Conservation (phyloP, 2,113 vertebrate genomes). For the Arizona elegans region DNA sequence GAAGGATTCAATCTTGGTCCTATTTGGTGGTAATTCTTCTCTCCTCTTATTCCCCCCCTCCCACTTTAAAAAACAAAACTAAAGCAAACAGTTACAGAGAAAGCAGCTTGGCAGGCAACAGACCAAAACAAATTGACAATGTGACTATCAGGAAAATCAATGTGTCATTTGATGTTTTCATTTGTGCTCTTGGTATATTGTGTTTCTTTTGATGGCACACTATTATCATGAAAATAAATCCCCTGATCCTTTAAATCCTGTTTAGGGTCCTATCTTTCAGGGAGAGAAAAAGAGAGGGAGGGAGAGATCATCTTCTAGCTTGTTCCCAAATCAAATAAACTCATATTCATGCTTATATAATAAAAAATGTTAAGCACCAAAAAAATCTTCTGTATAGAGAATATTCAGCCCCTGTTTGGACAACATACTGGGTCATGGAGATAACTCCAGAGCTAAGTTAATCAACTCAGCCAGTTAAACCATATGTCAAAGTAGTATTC, state of each 20-base stretch:
- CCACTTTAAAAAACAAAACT: slow-evolving; percentile 21
- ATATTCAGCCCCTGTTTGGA: background rate
- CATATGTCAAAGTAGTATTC: background rate
- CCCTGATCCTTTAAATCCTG: slow-evolving; percentile 5
- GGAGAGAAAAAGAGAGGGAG: background rate
- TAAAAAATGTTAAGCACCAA: background rate
- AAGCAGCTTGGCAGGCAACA: slow-evolving; percentile 53
- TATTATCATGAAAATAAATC: slow-evolving; percentile 20
- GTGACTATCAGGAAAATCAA: slow-evolving; percentile 60
- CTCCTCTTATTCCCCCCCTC: background rate
- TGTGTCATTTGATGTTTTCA: slow-evolving; percentile 70
- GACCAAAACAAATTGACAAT: slow-evolving; percentile 59
- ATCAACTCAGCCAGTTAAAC: background rate
- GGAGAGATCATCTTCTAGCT: background rate
- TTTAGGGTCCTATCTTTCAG: slow-evolving; percentile 6
- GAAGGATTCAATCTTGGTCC: slow-evolving; percentile 46
- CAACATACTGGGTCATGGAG: background rate
- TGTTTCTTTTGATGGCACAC: slow-evolving; percentile 47
- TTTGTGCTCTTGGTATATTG: slow-evolving; percentile 59
- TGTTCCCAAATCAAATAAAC: background rate
- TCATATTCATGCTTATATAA: background rate
- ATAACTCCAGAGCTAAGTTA: background rate
- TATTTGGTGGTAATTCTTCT: slow-evolving; percentile 16
- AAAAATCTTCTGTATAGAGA: background rate
- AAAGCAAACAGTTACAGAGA: slow-evolving; percentile 28